Conservation (phyloP, 2,888 invertebrate species). For the Himalopsyche anomala region DNA sequence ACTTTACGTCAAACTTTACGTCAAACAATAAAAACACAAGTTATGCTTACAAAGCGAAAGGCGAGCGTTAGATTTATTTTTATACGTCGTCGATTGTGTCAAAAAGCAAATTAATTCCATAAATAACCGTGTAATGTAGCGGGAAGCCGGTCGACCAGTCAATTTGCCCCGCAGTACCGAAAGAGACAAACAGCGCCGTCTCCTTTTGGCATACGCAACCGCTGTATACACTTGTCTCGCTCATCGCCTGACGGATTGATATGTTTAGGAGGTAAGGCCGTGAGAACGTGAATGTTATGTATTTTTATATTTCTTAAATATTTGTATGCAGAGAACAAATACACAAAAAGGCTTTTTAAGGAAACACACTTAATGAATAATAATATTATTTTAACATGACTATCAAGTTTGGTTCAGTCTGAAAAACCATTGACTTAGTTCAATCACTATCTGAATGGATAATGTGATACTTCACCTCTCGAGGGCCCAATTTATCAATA, state of each 20-base stretch:
- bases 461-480: no score
- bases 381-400: no score
- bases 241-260: conserved; percentile 51
- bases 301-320: conserved; percentile 5
- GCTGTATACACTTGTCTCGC: conserved; percentile 39
- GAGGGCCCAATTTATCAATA: no score
- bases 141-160: conserved; percentile 47
- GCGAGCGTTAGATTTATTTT: conserved; percentile 46
- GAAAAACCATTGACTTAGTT: no score
- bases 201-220: conserved; percentile 16
- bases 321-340: not conserved
- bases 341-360: conserved; percentile 15
- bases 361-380: not conserved
- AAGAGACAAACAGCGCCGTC: not conserved
- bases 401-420: no score
- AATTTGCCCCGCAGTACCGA: conserved; percentile 44
- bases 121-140: conserved; percentile 58
- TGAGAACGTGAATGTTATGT: conserved; percentile 46
- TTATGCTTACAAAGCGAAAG: not conserved
- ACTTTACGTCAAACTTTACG: no score
- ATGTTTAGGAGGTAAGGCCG: conserved; percentile 44
- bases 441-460: no score
- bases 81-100: conserved; percentile 59
- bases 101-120: conserved; percentile 64
- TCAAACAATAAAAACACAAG: not conserved